Evolutionary conservation across 30 jellyfish, hydroid and myxozoan species (phyloP).

Genomic region (Clytia hemisphaerica): DNA sequence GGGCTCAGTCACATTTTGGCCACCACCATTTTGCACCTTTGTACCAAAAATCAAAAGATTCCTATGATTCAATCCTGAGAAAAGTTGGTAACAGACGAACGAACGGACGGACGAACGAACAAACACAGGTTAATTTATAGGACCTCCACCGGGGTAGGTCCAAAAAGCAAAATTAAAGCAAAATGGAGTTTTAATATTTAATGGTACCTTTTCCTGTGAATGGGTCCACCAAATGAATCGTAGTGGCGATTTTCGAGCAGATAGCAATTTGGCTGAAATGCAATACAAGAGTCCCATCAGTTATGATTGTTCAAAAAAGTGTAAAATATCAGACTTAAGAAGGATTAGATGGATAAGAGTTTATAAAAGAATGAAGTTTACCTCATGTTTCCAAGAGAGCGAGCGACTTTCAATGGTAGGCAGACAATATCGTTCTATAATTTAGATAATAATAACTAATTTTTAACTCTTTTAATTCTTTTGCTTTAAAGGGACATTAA

Average conservation of each 20-base stretch:
- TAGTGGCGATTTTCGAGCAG: slow-evolving; percentile 72
- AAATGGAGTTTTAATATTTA: too few relatives aligned
- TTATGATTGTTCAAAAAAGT: background rate
- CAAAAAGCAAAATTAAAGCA: too few relatives aligned
- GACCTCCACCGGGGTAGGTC: too few relatives aligned
- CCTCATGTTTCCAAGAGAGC: slow-evolving; percentile 84
- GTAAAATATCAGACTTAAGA: background rate
- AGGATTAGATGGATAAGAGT: too few relatives aligned
- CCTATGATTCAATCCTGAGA: too few relatives aligned
- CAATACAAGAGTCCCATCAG: background rate
- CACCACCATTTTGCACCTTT: too few relatives aligned
- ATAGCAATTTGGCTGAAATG: slow-evolving; percentile 67
- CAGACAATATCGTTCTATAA: slow-evolving; percentile 90
- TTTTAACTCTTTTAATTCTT: background rate
- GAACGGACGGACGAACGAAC: too few relatives aligned
- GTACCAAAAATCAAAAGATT: too few relatives aligned
- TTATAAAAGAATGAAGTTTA: background rate
- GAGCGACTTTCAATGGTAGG: slow-evolving; percentile 61
- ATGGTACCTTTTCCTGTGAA: slow-evolving; percentile 63
- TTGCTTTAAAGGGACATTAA: background rate
- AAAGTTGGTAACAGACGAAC: too few relatives aligned
- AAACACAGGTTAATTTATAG: too few relatives aligned
- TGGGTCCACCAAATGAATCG: slow-evolving; percentile 81
- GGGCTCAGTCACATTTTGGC: too few relatives aligned
- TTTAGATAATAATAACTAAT: slow-evolving; percentile 8